Evolutionary conservation across 2,113 vertebrate species (phyloP).

Genomic region (Chrysochloris asiatica): DNA sequence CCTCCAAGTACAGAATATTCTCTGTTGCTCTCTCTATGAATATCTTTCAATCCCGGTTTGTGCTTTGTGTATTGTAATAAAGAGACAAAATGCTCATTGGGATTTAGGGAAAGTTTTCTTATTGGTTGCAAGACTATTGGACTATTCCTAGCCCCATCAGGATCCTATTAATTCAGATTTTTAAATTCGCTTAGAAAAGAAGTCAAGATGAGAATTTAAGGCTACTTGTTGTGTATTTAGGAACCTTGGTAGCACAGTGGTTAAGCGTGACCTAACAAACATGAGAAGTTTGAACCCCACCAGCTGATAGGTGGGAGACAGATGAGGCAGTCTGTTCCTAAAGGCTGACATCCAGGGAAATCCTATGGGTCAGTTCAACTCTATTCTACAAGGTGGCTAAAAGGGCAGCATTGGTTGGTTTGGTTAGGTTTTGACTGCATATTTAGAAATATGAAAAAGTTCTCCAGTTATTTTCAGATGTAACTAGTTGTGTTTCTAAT

Average conservation of each 20-base stretch:
- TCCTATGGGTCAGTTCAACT: neutral
- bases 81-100: conserved; percentile 54
- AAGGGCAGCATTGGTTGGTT: neutral
- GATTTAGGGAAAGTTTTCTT: conserved; percentile 66
- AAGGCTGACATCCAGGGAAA: neutral
- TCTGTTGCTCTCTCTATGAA: neutral
- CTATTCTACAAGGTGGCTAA: neutral
- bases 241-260: neutral
- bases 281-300: neutral
- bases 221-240: conserved; percentile 1
- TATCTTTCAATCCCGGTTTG: neutral
- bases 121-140: conserved; percentile 55
- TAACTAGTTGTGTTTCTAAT: neutral
- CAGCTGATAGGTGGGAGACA: neutral
- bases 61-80: conserved; percentile 35
- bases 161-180: conserved; percentile 32
- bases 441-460: conserved; percentile 50
- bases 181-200: neutral
- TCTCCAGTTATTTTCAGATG: neutral
- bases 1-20: neutral
- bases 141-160: conserved; percentile 45
- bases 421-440: neutral
- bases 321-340: neutral
- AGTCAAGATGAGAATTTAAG: neutral
- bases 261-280: neutral